These are phyloP conservation scores for Scaptomyza flava DNA, from an alignment of 2,888 invertebrate genomes.

Conservation along the genomic window DNA sequence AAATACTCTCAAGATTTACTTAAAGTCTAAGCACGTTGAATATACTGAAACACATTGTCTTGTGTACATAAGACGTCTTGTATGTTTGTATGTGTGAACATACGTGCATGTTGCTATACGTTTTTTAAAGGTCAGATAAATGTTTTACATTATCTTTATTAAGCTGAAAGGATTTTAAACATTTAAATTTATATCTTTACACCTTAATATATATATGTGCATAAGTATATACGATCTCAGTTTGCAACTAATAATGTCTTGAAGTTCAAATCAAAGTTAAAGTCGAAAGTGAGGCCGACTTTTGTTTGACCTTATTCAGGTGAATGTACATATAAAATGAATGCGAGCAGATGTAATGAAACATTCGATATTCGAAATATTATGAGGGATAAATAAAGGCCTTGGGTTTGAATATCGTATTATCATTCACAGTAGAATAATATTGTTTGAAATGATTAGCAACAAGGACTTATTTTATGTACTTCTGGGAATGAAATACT, in stretches of 20 bases:
- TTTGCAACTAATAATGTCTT: conserved; percentile 11
- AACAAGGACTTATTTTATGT: background rate
- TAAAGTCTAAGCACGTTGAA: background rate
- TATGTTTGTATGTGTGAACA: background rate
- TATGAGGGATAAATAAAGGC: background rate
- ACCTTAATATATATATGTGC: background rate
- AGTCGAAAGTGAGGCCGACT: conserved; percentile 57
- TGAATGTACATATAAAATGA: conserved; percentile 1
- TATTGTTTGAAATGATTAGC: background rate
- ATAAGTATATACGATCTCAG: conserved; percentile 6
- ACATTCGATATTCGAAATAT: background rate
- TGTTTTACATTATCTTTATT: background rate
- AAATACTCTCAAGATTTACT: background rate
- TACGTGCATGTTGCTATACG: background rate
- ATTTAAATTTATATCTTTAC: background rate
- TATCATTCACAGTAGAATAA: background rate
- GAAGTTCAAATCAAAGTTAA: conserved; percentile 73
- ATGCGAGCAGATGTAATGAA: background rate
- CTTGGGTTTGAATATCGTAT: background rate
- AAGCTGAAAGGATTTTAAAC: background rate
- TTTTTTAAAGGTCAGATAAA: background rate
- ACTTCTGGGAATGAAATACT: background rate
- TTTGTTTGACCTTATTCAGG: conserved; percentile 58
- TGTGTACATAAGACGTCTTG: background rate
- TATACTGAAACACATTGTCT: background rate